phyloP scores from a whole-genome alignment of 2,888 invertebrate genomes.

The Nephrotoma appendiculata region DNA sequence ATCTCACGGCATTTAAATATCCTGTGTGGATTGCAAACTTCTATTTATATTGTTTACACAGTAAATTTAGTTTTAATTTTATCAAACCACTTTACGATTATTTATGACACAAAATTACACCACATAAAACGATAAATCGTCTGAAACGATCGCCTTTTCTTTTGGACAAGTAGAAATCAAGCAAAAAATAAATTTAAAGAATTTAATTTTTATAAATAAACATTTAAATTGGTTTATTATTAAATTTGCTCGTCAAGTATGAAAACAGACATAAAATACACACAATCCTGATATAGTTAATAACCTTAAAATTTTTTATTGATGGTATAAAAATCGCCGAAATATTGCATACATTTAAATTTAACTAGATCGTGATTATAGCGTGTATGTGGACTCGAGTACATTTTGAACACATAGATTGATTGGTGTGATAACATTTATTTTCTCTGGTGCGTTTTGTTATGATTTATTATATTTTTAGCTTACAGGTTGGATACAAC shows the following conservation, averaged over 20 bases:
- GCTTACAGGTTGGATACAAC: not conserved
- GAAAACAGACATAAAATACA: not conserved
- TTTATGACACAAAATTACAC: not conserved
- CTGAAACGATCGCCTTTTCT: not conserved
- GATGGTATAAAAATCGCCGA: not conserved
- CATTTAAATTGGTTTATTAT: not conserved
- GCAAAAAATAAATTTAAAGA: not conserved
- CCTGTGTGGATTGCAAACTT: not conserved
- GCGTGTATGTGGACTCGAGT: not conserved
- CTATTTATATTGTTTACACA: not conserved
- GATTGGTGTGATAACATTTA: not conserved
- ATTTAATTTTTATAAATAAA: not conserved
- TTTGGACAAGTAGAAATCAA: not conserved
- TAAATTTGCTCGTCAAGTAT: not conserved
- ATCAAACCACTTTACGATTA: not conserved
- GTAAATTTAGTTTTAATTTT: not conserved
- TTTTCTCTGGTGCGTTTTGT: not conserved
- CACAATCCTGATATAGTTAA: not conserved
- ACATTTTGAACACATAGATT: not conserved
- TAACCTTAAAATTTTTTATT: not conserved
- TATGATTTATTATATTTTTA: not conserved
- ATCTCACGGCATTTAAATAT: too few relatives aligned
- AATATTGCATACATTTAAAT: not conserved
- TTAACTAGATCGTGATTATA: not conserved
- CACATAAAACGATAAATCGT: not conserved